Conservation (phyloP, 2,113 vertebrate species). For the Emydocephalus ijimae region DNA sequence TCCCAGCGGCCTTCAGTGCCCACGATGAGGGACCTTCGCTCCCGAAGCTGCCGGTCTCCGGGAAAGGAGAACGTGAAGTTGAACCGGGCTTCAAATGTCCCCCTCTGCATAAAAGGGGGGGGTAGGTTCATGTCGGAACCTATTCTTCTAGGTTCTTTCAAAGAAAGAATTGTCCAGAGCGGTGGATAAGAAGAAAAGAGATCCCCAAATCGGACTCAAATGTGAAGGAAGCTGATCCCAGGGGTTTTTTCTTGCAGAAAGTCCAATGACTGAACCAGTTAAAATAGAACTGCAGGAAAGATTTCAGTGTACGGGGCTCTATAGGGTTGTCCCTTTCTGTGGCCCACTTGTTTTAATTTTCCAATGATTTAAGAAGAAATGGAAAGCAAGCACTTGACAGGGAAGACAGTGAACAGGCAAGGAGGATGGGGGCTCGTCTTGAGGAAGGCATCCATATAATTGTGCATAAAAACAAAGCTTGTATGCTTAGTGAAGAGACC, state of each 20-base stretch:
- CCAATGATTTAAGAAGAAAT: background rate
- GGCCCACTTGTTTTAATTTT: background rate
- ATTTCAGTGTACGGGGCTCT: background rate
- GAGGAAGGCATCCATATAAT: background rate
- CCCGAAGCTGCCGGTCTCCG: background rate
- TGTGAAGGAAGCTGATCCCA: background rate
- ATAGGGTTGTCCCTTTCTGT: background rate
- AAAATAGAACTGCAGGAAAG: background rate
- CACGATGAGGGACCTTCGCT: background rate
- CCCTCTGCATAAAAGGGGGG: background rate
- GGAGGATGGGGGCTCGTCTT: background rate
- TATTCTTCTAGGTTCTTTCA: background rate
- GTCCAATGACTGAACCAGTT: background rate
- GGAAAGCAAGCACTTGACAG: background rate
- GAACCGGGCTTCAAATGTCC: background rate
- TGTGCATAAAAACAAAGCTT: background rate
- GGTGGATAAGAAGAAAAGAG: background rate
- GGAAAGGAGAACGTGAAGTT: background rate
- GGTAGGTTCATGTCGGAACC: no score
- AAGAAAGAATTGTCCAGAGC: background rate
- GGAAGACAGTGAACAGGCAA: background rate
- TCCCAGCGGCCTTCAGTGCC: background rate
- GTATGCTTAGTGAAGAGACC: background rate
- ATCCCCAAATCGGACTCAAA: background rate
- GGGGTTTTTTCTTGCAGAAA: background rate